Conservation (phyloP, 2,888 invertebrate genomes). For the Xanthorhoe spadicearia region DNA sequence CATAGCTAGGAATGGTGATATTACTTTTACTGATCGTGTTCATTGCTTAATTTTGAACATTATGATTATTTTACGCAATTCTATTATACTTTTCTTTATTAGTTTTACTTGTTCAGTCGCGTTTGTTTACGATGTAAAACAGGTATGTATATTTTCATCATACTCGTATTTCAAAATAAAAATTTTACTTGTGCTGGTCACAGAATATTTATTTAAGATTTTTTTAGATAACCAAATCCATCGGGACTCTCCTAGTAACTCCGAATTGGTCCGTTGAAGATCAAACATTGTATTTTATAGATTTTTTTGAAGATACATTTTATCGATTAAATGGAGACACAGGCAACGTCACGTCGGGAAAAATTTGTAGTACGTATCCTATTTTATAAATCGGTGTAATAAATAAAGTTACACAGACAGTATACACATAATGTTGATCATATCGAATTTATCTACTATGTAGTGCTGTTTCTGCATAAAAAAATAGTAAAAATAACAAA, state of each 20-base stretch:
- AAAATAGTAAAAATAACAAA: no score
- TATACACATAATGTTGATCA: no score
- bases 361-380: constrained; percentile 20
- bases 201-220: no score
- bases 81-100: background rate
- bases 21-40: background rate
- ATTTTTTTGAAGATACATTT: background rate
- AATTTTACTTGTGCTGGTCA: no score
- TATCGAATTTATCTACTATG: no score
- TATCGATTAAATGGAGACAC: constrained; percentile 14
- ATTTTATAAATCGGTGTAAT: no score
- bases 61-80: background rate
- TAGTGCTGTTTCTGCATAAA: no score
- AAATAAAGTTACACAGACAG: no score
- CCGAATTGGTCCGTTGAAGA: constrained; percentile 26
- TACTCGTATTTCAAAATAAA: background rate
- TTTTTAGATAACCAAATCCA: constrained; percentile 1
- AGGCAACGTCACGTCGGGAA: constrained; percentile 15
- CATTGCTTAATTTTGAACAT: background rate
- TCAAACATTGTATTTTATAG: constrained; percentile 25
- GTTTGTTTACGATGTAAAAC: background rate
- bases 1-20: background rate
- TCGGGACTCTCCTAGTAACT: constrained; percentile 16
- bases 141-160: background rate
- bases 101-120: background rate